These are phyloP conservation scores for Plagodis pulveraria DNA, from an alignment of 2,888 invertebrate species.

Conservation along the genomic window DNA sequence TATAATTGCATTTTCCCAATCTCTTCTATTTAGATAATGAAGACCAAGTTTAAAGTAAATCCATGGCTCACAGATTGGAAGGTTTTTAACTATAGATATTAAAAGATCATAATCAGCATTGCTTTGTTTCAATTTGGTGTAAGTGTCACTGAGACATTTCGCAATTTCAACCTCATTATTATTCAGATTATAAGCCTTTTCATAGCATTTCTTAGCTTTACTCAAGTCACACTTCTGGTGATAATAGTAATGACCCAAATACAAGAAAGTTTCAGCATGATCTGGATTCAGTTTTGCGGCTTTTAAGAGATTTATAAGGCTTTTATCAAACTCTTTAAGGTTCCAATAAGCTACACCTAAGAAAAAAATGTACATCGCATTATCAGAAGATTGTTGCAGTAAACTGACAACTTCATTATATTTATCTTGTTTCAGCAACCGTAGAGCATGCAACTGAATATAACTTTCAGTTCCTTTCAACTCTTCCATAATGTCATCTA, in stretches of 20 bases:
- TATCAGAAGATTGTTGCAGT: conserved; percentile 71
- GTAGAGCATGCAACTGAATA: conserved; percentile 77
- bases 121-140: conserved; percentile 88
- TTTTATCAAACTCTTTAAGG: conserved; percentile 83
- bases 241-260: conserved; percentile 91
- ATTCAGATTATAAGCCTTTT: conserved; percentile 92
- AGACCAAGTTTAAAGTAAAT: conserved; percentile 94
- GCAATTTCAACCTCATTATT: conserved; percentile 87
- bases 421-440: conserved; percentile 76
- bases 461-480: conserved; percentile 58
- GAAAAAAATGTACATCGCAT: conserved; percentile 82
- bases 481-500: conserved; percentile 55
- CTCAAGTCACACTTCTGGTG: conserved; percentile 86
- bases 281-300: conserved; percentile 90
- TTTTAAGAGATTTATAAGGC: conserved; percentile 87
- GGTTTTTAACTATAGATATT: conserved; percentile 72
- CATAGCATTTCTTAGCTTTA: conserved; percentile 93
- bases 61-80: conserved; percentile 87
- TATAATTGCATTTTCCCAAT: conserved; percentile 90
- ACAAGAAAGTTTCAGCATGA: conserved; percentile 89
- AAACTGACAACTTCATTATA: conserved; percentile 83
- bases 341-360: conserved; percentile 87
- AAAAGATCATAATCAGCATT: conserved; percentile 87
- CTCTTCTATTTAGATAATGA: conserved; percentile 89
- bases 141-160: conserved; percentile 90